Conservation (phyloP, 2,888 invertebrate species). For the Lithophane ornitopus region DNA sequence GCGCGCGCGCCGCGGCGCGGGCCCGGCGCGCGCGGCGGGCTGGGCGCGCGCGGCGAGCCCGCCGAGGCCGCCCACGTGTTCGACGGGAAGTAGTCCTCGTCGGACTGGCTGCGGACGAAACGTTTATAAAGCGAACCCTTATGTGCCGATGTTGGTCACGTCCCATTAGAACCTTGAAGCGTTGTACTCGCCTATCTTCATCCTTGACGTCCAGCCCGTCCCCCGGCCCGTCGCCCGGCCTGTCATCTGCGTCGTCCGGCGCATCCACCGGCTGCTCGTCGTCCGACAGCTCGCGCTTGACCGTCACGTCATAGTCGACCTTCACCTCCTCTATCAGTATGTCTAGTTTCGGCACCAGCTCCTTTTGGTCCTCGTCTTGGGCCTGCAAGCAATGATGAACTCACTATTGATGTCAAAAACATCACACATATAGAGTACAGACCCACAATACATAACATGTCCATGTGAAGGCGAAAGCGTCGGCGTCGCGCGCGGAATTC, state of each 20-base stretch:
- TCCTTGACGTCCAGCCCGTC: conserved; percentile 24
- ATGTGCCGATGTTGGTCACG: neutral
- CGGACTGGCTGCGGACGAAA: conserved; percentile 72
- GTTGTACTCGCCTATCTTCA: conserved; percentile 58
- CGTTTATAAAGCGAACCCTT: neutral
- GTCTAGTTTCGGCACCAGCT: conserved; percentile 45
- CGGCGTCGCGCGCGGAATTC: too few relatives aligned
- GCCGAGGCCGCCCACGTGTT: conserved; percentile 80
- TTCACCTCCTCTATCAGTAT: conserved; percentile 63
- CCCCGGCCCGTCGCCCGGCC: neutral
- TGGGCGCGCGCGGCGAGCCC: conserved; percentile 33
- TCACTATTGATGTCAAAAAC: neutral
- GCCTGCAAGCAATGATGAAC: conserved; percentile 21
- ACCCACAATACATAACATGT: neutral
- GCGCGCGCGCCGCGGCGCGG: conserved; percentile 39
- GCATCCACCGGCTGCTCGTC: conserved; percentile 8
- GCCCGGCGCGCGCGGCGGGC: neutral
- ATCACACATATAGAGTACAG: neutral
- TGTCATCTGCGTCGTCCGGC: neutral
- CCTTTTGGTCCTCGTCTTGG: conserved; percentile 43
- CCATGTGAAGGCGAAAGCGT: neutral
- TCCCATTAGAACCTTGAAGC: neutral
- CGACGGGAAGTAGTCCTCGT: conserved; percentile 85
- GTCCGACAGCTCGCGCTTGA: conserved; percentile 54
- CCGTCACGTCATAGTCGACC: conserved; percentile 37